Conservation (phyloP, 1,140 invertebrate genomes). For the Parapsyche elsis region DNA sequence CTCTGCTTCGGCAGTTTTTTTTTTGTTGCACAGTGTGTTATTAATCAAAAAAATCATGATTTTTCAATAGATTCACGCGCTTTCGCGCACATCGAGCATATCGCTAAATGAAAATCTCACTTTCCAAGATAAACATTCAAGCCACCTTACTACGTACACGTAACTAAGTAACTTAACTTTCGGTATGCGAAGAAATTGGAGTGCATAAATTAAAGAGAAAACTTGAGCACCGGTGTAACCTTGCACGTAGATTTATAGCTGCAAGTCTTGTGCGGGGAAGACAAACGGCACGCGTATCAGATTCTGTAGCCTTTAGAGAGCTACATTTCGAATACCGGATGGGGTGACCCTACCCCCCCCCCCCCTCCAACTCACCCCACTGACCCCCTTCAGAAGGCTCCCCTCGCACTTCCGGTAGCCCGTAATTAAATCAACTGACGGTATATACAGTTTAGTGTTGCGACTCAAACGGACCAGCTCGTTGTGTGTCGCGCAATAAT, state of each 20-base stretch:
- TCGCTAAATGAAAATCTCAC: background rate
- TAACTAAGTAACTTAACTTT: background rate
- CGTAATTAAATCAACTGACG: slow-evolving; percentile 31
- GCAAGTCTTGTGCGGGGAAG: slow-evolving; percentile 19
- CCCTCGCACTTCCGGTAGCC: background rate
- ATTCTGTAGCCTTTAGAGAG: background rate
- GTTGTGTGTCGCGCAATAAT: no score
- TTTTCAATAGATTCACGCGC: no score
- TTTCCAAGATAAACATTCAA: background rate
- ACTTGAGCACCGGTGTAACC: slow-evolving; percentile 29
- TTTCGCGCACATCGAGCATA: no score
- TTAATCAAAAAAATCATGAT: no score
- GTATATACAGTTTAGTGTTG: slow-evolving; percentile 21
- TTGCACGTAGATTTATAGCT: slow-evolving; percentile 38
- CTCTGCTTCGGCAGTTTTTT: no score
- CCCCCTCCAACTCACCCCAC: no score
- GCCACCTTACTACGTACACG: no score
- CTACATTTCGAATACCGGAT: no score
- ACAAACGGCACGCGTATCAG: slow-evolving; percentile 40
- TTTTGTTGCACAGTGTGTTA: no score
- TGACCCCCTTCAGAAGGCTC: no score
- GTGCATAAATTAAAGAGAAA: slow-evolving; percentile 41
- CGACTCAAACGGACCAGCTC: background rate
- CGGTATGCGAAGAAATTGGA: slow-evolving; percentile 37
- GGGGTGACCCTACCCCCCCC: no score